phyloP scores from a whole-genome alignment of 2,888 invertebrate species.

The Stenodera caucasica region DNA sequence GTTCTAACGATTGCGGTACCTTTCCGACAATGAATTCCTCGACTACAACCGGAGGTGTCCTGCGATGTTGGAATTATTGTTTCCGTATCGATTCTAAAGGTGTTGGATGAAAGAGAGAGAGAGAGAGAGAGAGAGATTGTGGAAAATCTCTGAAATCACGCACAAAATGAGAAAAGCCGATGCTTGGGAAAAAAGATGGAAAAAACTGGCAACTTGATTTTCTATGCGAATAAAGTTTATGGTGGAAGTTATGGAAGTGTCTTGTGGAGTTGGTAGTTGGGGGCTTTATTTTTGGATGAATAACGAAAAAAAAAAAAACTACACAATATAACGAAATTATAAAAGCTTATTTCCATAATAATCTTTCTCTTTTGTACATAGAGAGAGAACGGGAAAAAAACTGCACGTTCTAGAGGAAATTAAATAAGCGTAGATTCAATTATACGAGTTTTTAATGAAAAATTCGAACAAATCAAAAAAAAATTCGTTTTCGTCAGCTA shows the following conservation, averaged over 20 bases:
- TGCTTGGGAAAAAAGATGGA: not conserved
- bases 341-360: constrained; percentile 26
- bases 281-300: not conserved
- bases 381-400: constrained; percentile 16
- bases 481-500: constrained; percentile 4
- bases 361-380: not conserved
- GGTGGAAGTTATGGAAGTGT: not conserved
- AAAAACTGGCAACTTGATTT: not conserved
- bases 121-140: too few relatives aligned
- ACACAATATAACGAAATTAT: constrained; percentile 27
- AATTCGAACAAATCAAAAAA: constrained; percentile 23
- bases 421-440: constrained; percentile 33
- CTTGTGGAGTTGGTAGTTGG: not conserved
- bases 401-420: constrained; percentile 26
- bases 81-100: not conserved
- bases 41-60: not conserved
- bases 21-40: not conserved
- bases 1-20: not conserved
- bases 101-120: not conserved
- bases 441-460: constrained; percentile 34
- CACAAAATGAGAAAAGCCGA: not conserved
- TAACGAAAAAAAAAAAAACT: not conserved
- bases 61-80: constrained; percentile 1
- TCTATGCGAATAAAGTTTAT: not conserved
- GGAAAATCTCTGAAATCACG: too few relatives aligned